Evolutionary conservation across 1,140 invertebrate species (phyloP).

Genomic region (Pteromalus puparum): DNA sequence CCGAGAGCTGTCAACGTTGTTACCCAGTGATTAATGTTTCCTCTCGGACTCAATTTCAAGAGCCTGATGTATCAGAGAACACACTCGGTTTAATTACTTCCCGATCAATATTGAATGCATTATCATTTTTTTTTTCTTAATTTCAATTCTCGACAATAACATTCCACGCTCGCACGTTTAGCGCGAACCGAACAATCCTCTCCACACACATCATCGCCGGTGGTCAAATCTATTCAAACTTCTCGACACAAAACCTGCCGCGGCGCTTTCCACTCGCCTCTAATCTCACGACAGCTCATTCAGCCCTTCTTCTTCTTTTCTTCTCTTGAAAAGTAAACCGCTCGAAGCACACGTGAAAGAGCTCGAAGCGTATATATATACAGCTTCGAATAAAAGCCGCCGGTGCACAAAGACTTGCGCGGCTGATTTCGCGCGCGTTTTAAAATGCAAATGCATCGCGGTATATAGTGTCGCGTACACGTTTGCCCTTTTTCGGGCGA

Average conservation of each 20-base stretch:
- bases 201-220: slow-evolving; percentile 15
- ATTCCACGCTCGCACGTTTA: slow-evolving; percentile 27
- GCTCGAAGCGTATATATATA: neutral
- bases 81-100: slow-evolving; percentile 34
- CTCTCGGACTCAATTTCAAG: slow-evolving; percentile 15
- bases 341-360: neutral
- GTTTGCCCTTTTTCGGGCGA: neutral
- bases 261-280: slow-evolving; percentile 25
- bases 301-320: slow-evolving; percentile 13
- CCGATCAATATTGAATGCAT: slow-evolving; percentile 32
- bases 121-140: neutral
- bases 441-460: neutral
- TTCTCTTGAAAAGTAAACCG: slow-evolving; percentile 3
- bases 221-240: slow-evolving; percentile 13
- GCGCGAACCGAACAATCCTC: neutral
- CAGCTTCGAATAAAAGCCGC: neutral
- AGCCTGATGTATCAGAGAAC: neutral
- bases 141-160: neutral
- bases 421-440: neutral
- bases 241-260: neutral
- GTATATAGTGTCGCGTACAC: too few species aligned
- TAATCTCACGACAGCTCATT: slow-evolving; percentile 26
- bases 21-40: slow-evolving; percentile 25
- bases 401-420: neutral
- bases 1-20: slow-evolving; percentile 8